phyloP scores from a whole-genome alignment of 53 echinoderm and acorn worm genomes.

The Mesocentrotus franciscanus region DNA sequence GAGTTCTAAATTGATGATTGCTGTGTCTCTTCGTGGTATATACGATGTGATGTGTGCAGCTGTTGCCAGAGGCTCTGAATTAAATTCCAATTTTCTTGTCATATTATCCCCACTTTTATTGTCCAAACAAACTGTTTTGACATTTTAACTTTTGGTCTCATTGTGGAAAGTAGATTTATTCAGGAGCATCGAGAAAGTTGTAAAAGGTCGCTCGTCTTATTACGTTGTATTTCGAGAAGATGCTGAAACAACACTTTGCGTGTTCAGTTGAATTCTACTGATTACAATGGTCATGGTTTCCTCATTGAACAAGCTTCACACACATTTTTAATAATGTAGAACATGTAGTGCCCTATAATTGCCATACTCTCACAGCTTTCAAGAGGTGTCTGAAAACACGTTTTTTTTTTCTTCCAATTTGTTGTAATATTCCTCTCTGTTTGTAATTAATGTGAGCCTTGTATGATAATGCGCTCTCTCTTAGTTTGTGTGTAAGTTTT shows the following conservation, averaged over 20 bases:
- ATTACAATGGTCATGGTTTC: no score
- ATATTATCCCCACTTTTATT: conserved; percentile 53
- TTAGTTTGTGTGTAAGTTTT: neutral
- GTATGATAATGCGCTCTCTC: no score
- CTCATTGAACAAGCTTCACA: no score
- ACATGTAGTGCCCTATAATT: no score
- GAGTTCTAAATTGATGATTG: conserved; percentile 31
- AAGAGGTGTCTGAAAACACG: no score
- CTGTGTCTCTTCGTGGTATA: conserved; percentile 42
- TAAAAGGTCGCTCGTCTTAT: no score
- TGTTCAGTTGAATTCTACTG: neutral
- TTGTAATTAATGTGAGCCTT: no score
- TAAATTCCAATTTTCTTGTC: conserved; percentile 68
- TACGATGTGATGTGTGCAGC: conserved; percentile 39
- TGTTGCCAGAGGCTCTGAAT: conserved; percentile 55
- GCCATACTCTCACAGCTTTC: no score
- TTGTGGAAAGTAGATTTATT: conserved; percentile 7
- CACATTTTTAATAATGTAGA: no score
- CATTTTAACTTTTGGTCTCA: conserved; percentile 49
- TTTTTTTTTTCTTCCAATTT: no score
- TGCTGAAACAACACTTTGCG: neutral
- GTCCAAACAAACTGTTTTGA: conserved; percentile 53
- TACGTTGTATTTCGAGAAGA: neutral
- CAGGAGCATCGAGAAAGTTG: no score
- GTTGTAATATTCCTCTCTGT: no score